Evolutionary conservation across 2,797 vertebrate genomes (phyloP), one percentile per base, ranked within the genome.

Genomic region (Chloroceryle amazona): DNA sequence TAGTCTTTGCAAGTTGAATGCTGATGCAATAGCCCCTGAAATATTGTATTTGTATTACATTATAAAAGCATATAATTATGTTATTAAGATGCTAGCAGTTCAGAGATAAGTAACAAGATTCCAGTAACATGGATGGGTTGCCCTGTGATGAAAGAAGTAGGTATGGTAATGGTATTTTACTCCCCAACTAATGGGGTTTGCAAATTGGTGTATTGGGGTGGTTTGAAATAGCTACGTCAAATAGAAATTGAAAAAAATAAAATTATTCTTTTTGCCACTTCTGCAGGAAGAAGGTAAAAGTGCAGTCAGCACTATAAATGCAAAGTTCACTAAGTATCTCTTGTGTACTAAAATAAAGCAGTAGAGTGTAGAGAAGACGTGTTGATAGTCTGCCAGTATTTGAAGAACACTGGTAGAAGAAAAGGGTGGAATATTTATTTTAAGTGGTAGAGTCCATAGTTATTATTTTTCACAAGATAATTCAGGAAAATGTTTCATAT

Each of bases 41-140:
- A 66, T 21, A 26, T 5, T 3, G 33, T 93, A 74, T 83, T 90
- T 86, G 17, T 71, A 21, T 25, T 41, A 6, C 31, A 52, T 86
- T 79, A 47, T 33, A 65, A 88, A 86, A 79, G 33, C 10, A 0
- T 19, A 54, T 29, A 54, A n/a, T 55, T 31, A 39, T 23, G 11
- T 23, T 17, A 46, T 39, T 35, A 47, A 72, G 21, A 33, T 88
- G 16, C 29, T 79, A 42, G 12, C 3, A 25, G 65, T 78, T 91
- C n/a, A 94, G 60, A 74, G 41, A 41, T 28, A 52, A 83, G 42
- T 49, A 81, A 68, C 23, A 54, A 90, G 62, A 33, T n/a, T 65
- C 16, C 13, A 68, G 13, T 46, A 78, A 42, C 0, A 0, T 19
- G 17, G 16, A 61, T 52, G 8, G 26, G 18, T 16, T 86, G 68